Base-by-base conservation (phyloP, 2,113 vertebrate genomes). In the Colinus virginianus region DNA sequence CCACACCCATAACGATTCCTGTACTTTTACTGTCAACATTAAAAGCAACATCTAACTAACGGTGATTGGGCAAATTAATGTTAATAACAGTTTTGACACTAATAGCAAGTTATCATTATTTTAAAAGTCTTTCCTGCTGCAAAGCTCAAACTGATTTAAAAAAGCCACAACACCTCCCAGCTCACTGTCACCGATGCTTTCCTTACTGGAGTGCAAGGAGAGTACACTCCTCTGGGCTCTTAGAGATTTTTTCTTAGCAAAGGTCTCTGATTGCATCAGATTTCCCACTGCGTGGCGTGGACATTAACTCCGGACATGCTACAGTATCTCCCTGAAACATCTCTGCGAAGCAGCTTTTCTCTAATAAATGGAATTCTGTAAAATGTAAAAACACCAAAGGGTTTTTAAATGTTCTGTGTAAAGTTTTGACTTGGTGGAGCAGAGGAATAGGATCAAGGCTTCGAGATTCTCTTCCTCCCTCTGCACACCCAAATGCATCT, bases 21-120 rank as follows among this genome's bases (percentile, higher is more conserved):
- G 90, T 96, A 96, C 94, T 97, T 97, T 96, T 96, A 96, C 96
- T 97, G 97, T 98, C 97, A 98, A 97, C 95, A 97, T 93, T 97
- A 97, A 97, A 98, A 97, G 96, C 96, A 97, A 92, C 90, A 81
- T 96, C 93, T 97, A 97, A 97, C 97, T 95, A 96, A 94, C 87
- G 84, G 89, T 94, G 96, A 97, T 97, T 95, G 38, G 79, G 96
- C 94, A 97, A 97, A 97, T 98, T 97, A 98, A 96, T 58, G 83
- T 96, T 98, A 97, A 96, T 98, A 97, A 97, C 84, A 94, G 95
- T 97, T 97, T 97, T 98, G 97, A 97, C 96, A 96, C 91, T 97
- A 98, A 98, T 97, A 97, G 95, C 96, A 97, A 97, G 96, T 97
- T 97, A 94, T 87, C 88, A n/a, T 87, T 92, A 91, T 94, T 97